These are phyloP conservation scores for Artemia sp. DNA, from an alignment of 2,888 invertebrate genomes.

Conservation along the genomic window DNA sequence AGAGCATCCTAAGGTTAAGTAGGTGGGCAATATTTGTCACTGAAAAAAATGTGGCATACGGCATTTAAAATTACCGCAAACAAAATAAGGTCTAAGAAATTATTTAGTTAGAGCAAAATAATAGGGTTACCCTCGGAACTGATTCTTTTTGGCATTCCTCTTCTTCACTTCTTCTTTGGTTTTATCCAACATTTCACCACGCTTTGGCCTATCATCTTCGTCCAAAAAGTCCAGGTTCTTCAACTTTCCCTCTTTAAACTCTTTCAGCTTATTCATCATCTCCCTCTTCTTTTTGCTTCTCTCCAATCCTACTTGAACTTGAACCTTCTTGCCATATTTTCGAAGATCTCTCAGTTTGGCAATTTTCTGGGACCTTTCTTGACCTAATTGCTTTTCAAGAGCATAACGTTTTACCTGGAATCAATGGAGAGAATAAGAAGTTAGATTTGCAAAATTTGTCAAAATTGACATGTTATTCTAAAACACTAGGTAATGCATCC, in stretches of 20 bases:
- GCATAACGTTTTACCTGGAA: conserved; percentile 52
- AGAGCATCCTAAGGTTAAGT: no score
- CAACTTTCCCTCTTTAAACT: conserved; percentile 68
- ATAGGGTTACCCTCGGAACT: not conserved
- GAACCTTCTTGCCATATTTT: conserved; percentile 79
- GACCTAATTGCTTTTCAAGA: conserved; percentile 62
- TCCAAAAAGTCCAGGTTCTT: conserved; percentile 64
- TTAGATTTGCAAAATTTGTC: not conserved
- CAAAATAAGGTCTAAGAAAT: not conserved
- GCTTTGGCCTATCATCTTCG: conserved; percentile 31
- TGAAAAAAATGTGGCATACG: no score
- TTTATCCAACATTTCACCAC: conserved; percentile 19
- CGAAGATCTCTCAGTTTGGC: conserved; percentile 72
- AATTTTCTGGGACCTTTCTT: conserved; percentile 74
- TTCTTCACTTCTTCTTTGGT: conserved; percentile 22
- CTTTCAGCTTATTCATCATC: conserved; percentile 78
- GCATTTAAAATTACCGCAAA: no score
- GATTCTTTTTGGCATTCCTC: conserved; percentile 18
- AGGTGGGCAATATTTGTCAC: no score
- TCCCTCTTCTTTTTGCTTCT: conserved; percentile 78
- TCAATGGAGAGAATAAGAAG: conserved; percentile 16
- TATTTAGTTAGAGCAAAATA: not conserved
- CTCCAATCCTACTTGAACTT: conserved; percentile 62
- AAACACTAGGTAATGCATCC: no score
- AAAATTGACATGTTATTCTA: not conserved